Percentiles rank a stretch among this genome's conserved stretches.
Conservation (phyloP, 2,888 invertebrate genomes). For the Malachius bipustulatus region DNA sequence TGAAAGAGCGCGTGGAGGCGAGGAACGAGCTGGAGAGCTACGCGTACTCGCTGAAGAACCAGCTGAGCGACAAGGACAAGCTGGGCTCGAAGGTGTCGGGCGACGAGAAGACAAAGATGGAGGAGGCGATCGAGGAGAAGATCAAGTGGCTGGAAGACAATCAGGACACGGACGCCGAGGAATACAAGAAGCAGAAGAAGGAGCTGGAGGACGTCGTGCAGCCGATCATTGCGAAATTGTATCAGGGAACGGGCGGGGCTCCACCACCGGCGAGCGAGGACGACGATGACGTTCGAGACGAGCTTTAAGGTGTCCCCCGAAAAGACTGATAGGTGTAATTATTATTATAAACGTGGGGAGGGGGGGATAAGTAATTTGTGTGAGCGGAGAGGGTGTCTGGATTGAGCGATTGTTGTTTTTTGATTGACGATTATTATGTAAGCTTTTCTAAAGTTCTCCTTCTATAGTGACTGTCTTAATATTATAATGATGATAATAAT, state of each 20-base stretch:
- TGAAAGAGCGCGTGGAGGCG: conserved; percentile 90
- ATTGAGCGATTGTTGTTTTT: too few species aligned
- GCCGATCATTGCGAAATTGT: conserved; percentile 94
- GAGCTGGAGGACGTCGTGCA: conserved; percentile 89
- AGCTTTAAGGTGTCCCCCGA: conserved; percentile 47
- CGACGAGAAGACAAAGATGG: conserved; percentile 89
- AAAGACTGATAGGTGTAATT: conserved; percentile 33
- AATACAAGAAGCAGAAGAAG: conserved; percentile 91
- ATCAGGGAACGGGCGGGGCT: conserved; percentile 73
- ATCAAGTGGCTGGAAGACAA: conserved; percentile 98
- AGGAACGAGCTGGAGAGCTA: conserved; percentile 96
- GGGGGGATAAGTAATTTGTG: too few species aligned
- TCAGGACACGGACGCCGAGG: conserved; percentile 82
- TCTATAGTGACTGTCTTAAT: too few species aligned
- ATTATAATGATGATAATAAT: too few species aligned
- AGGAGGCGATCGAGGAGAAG: conserved; percentile 89
- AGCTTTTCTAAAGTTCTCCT: too few species aligned
- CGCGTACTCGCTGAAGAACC: conserved; percentile 95
- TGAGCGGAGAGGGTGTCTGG: too few species aligned
- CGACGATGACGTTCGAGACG: conserved; percentile 71
- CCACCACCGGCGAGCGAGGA: conserved; percentile 60
- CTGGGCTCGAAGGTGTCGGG: conserved; percentile 81
- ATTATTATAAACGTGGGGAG: conserved; percentile 8
- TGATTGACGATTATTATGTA: too few species aligned
- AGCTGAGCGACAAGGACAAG: conserved; percentile 92